phyloP scores from a whole-genome alignment of 2,888 invertebrate genomes.

The Ophion obscuratus region DNA sequence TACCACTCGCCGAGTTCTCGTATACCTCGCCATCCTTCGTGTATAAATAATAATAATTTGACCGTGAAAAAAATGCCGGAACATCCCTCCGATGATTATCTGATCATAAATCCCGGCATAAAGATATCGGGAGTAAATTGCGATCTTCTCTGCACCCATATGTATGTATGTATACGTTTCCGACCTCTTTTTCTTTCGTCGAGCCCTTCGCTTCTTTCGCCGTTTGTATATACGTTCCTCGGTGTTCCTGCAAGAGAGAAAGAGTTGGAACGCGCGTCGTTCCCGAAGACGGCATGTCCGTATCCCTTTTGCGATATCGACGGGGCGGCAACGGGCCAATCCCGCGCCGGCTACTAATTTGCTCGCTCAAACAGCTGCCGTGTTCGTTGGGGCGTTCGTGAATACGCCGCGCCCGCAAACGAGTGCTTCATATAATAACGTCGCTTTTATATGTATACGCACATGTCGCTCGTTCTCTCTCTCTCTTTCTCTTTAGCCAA shows the following conservation, averaged over 20 bases:
- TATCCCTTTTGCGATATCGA: slow-evolving; percentile 78
- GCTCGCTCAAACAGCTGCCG: slow-evolving; percentile 84
- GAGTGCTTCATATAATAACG: slow-evolving; percentile 63
- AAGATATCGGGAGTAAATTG: slow-evolving; percentile 84
- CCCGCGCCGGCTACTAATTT: slow-evolving; percentile 84
- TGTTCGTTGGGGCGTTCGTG: slow-evolving; percentile 80
- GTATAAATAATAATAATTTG: slow-evolving; percentile 83
- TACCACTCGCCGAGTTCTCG: slow-evolving; percentile 52
- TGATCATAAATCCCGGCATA: slow-evolving; percentile 83
- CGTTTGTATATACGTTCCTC: slow-evolving; percentile 28
- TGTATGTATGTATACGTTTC: slow-evolving; percentile 6
- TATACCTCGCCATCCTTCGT: slow-evolving; percentile 70
- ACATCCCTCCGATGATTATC: slow-evolving; percentile 84
- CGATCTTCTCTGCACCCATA: slow-evolving; percentile 68
- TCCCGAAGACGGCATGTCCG: slow-evolving; percentile 71
- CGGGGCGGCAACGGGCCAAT: slow-evolving; percentile 84
- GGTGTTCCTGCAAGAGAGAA: slow-evolving; percentile 40
- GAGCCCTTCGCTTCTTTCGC: slow-evolving; percentile 39
- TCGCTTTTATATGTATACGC: slow-evolving; percentile 3
- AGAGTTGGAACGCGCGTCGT: slow-evolving; percentile 46
- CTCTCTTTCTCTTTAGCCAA: slow-evolving; percentile 10
- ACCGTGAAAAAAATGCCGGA: slow-evolving; percentile 80
- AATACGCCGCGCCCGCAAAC: slow-evolving; percentile 74
- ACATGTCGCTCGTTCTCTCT: slow-evolving; percentile 20
- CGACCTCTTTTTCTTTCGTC: slow-evolving; percentile 41